phyloP scores from a whole-genome alignment of 2,797 vertebrate species.

The Chelonia mydas region DNA sequence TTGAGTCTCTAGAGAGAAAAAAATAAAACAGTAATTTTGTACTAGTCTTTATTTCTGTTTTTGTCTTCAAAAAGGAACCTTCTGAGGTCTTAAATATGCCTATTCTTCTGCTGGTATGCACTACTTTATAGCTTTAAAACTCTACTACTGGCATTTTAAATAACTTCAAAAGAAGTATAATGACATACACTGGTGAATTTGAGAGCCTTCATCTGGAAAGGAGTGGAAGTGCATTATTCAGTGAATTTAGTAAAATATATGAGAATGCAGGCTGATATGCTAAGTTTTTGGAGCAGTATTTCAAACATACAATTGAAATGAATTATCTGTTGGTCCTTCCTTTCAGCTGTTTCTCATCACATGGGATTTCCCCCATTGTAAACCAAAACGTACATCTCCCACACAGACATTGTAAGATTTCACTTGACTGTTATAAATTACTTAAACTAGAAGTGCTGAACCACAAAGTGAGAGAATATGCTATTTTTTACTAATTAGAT shows the following conservation, averaged over 20 bases:
- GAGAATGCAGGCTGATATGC: background rate
- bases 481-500: background rate
- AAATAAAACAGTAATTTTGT: background rate
- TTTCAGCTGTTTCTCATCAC: background rate
- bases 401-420: background rate
- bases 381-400: background rate
- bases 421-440: background rate
- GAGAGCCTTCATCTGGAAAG: background rate
- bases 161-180: background rate
- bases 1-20: background rate
- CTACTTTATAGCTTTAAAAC: slow-evolving; percentile 12
- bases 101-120: background rate
- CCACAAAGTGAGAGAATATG: background rate
- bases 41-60: accelerated
- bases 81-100: background rate
- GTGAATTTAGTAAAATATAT: background rate
- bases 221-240: background rate
- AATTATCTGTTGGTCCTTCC: background rate
- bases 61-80: background rate
- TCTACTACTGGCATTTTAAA: background rate
- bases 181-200: background rate
- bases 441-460: background rate
- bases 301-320: background rate
- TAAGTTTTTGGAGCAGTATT: background rate
- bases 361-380: background rate